phyloP scores from a whole-genome alignment of 2,797 vertebrate genomes.

The Bradypodion ventrale region DNA sequence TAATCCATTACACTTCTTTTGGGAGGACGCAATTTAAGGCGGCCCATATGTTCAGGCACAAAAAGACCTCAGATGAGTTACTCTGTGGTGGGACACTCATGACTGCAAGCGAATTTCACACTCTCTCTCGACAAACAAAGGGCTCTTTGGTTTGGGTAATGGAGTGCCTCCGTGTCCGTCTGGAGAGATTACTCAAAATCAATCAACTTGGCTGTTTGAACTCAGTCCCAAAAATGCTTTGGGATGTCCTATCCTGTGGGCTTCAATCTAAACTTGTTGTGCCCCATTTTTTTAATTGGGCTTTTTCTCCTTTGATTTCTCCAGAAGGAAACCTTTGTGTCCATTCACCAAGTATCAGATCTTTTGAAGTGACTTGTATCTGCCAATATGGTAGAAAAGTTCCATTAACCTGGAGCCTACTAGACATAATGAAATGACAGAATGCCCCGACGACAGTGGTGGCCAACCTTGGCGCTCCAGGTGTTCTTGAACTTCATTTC shows the following conservation, averaged over 20 bases:
- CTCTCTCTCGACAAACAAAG: background rate
- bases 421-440: background rate
- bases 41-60: background rate
- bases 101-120: background rate
- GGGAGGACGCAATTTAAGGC: too few relatives aligned
- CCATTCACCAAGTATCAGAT: background rate
- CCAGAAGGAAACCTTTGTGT: background rate
- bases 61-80: background rate
- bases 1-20: too few relatives aligned
- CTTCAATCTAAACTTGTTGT: background rate
- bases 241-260: too few relatives aligned
- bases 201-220: background rate
- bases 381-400: background rate
- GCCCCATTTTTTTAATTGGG: background rate
- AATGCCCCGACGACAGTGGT: too few relatives aligned
- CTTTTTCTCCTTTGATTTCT: background rate
- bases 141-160: background rate
- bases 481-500: too few relatives aligned
- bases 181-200: background rate
- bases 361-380: background rate
- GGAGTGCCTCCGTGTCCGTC: background rate
- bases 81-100: background rate
- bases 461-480: too few relatives aligned
- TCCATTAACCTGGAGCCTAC: background rate
- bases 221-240: too few relatives aligned